These are phyloP conservation scores for Petrocephalus zakoni DNA, from an alignment of 2,113 vertebrate species.

Conservation along the genomic window DNA sequence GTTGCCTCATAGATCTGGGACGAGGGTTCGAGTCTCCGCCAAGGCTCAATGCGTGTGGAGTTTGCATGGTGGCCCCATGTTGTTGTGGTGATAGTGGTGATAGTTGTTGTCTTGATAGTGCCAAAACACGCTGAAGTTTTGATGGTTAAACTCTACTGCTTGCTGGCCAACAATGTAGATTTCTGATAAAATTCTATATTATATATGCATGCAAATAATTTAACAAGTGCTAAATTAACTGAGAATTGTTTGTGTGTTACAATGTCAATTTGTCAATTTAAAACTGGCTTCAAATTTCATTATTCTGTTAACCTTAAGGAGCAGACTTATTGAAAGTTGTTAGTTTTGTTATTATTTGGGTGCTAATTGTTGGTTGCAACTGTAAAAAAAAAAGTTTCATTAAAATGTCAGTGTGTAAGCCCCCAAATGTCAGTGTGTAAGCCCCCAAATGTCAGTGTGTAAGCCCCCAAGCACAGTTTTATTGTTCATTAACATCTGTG, in stretches of 20 bases:
- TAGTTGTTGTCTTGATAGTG: too few relatives aligned
- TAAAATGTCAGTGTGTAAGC: neutral
- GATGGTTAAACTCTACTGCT: neutral
- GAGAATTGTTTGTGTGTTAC: neutral
- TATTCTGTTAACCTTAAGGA: neutral
- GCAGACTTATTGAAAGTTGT: neutral
- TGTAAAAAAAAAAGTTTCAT: neutral
- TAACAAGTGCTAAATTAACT: neutral
- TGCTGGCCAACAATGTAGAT: neutral
- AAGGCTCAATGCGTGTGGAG: too few relatives aligned
- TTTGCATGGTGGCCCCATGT: too few relatives aligned
- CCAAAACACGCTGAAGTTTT: too few relatives aligned
- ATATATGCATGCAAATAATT: neutral
- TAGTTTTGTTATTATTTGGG: neutral
- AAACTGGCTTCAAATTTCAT: neutral
- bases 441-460: neutral
- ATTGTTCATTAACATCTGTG: conserved; percentile 2
- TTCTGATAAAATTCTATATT: neutral
- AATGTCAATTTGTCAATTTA: neutral
- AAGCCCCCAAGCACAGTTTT: neutral
- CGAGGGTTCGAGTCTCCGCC: too few relatives aligned
- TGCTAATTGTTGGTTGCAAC: neutral
- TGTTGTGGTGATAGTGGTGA: too few relatives aligned
- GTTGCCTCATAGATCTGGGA: too few relatives aligned
- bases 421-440: too few relatives aligned